Base-by-base conservation (phyloP, 2,888 invertebrate genomes). In the Furcula furcula region DNA sequence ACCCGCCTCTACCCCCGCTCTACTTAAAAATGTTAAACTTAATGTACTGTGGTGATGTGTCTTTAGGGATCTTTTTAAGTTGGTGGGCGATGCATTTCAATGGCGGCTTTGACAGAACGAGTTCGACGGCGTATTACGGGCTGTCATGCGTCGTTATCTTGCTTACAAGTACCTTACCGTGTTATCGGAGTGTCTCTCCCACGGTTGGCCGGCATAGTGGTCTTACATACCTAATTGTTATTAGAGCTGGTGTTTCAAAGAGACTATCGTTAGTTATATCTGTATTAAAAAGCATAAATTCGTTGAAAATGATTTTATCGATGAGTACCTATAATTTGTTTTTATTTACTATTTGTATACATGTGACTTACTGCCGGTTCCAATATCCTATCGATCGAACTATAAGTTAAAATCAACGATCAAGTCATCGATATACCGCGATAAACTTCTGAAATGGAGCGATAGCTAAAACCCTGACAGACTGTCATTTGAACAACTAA, bases 131-230 rank as follows among this genome's bases (percentile, higher is more conserved):
- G 68, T 74, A 81, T 81, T 76, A 74, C 76, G 72, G 74, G 65
- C 74, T 77, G 82, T 76, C 80, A 76, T 68, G 71, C 72, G 59
- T 52, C 62, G 75, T 82, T 85, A 83, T 86, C 83, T 76, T 38
- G 44, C 46, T 55, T 58, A 76, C 71, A 70, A 77, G 76, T 77
- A 71, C 58, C n/a, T n/a, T n/a, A n/a, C n/a, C n/a, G 62, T 64
- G 65, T 65, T 71, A 71, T 61, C 47, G 51, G 60, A 62, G 64
- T 61, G 54, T 57, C 49, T 67, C 64, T 83, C 80, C 77, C 80
- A 80, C 77, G 80, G 65, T 68, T 69, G 54, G 50, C 44, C 52
- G 48, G 52, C 45, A 55, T 50, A 49, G 29, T 43, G 31, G 31
- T 34, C 36, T 29, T 34, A 44, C 47, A 46, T 33, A n/a, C n/a